Percentiles rank a stretch among this genome's conserved stretches.
Evolutionary conservation across 2,113 vertebrate species (phyloP).

Genomic region (Phaethornis superciliosus): DNA sequence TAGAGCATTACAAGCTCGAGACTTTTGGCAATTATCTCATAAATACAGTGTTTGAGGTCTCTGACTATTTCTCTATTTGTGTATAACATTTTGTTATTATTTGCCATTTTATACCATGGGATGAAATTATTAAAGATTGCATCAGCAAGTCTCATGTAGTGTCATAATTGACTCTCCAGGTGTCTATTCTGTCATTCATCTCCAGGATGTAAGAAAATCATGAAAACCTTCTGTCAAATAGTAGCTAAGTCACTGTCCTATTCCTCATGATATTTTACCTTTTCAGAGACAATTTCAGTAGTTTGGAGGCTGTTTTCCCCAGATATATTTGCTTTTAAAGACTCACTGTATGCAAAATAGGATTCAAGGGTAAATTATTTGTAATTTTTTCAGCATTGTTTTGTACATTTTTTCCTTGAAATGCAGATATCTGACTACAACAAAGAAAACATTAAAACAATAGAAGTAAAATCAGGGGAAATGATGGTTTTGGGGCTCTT

Average conservation of each 20-base stretch:
- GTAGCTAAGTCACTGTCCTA: neutral
- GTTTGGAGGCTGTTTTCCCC: neutral
- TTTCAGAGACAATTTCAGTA: neutral
- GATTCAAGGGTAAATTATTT: neutral
- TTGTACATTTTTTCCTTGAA: neutral
- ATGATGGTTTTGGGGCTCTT: neutral
- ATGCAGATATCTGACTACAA: neutral
- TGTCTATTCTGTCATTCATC: neutral
- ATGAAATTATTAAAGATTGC: neutral
- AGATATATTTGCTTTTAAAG: neutral
- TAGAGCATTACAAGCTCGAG: neutral
- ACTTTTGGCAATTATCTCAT: neutral
- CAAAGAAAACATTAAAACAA: neutral
- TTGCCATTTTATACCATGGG: neutral
- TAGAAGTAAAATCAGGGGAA: neutral
- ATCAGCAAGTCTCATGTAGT: neutral
- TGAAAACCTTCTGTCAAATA: neutral
- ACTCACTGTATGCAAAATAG: neutral
- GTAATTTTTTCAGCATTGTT: neutral
- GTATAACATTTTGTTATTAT: neutral
- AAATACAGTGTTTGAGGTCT: neutral
- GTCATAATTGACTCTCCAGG: neutral
- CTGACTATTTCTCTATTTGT: neutral
- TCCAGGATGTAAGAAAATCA: neutral
- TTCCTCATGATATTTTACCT: neutral